Evolutionary conservation across 2,113 vertebrate genomes (phyloP), one percentile per base, ranked within the genome.

Genomic region (Hydropotes inermis): DNA sequence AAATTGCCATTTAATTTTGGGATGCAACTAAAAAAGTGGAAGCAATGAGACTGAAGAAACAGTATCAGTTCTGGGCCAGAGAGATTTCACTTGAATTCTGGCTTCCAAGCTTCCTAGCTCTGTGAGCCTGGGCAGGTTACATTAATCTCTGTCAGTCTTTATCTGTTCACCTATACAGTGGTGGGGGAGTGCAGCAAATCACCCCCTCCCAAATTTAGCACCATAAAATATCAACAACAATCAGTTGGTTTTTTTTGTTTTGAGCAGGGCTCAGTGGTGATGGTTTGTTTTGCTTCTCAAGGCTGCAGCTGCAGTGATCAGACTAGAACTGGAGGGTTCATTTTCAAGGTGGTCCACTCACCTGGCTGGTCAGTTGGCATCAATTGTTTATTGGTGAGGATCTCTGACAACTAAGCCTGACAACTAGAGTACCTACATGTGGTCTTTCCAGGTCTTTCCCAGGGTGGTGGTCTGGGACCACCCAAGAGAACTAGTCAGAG

Each of bases 1-100:
- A 94, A 96, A 88, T 47, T 82, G 43, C 57, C 84, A 67, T 93
- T 96, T 89, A 85, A 96, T 87, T 94, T 94, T 64, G 87, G 23
- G 28, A 57, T 86, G 70, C 54, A 39, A 60, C 55, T 50, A 50
- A 92, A 96, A 92, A 54, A 39, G 54, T 50, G 43, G n/a, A 8
- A 89, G 64, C n/a, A 87, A 50, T 91, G 57, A 95, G 52, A 61
- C 13, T 93, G 60, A 89, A 61, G 93, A 92, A 92, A 45, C 6
- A 85, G 58, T 7, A 25, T 21, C 81, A 27, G 5, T 36, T 95
- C 23, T 47, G 16, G 50, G 23, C 11, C 43, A 70, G 25, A 86
- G 67, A 60, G 39, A 52, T 76, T 57, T 85, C 45, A 10, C n/a
- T 89, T 86, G 85, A 91, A 79, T 94, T 86, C n/a, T 89, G 61